Percentiles rank a stretch among this genome's conserved stretches.
Conservation (phyloP, 35 echinoderm and acorn worm genomes). For the Strongylocentrotus purpuratus region DNA sequence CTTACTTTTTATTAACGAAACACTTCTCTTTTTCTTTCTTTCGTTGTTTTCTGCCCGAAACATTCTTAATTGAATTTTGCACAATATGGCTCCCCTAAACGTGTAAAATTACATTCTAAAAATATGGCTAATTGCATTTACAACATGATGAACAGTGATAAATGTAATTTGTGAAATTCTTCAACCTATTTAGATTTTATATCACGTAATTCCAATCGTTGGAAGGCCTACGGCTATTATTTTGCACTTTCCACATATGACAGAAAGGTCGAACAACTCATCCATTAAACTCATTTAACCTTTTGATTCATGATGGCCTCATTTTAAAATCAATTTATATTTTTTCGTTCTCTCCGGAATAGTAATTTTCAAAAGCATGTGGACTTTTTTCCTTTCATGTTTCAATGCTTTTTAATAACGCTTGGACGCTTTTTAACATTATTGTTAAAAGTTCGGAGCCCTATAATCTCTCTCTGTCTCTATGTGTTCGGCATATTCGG, state of each 20-base stretch:
- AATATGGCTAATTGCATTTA: neutral
- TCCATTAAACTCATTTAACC: neutral
- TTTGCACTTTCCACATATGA: neutral
- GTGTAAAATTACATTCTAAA: neutral
- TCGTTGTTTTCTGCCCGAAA: too few relatives aligned
- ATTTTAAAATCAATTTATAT: neutral
- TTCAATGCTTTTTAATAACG: too few relatives aligned
- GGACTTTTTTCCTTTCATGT: neutral
- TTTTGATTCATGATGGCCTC: neutral
- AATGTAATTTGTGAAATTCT: neutral
- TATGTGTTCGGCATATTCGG: too few relatives aligned
- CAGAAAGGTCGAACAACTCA: neutral
- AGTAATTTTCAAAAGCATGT: neutral
- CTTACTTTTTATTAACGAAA: too few relatives aligned
- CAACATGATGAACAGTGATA: neutral
- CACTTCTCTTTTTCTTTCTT: too few relatives aligned
- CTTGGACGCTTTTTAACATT: too few relatives aligned
- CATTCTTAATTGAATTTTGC: too few relatives aligned
- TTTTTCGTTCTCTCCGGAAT: neutral
- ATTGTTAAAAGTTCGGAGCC: too few relatives aligned
- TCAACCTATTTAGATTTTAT: neutral
- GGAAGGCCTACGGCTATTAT: neutral
- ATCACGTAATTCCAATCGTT: neutral
- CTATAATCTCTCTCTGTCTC: too few relatives aligned
- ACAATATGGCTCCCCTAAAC: too few relatives aligned